Base-by-base conservation (phyloP, 2,113 vertebrate genomes). In the Chaetodon auriga region DNA sequence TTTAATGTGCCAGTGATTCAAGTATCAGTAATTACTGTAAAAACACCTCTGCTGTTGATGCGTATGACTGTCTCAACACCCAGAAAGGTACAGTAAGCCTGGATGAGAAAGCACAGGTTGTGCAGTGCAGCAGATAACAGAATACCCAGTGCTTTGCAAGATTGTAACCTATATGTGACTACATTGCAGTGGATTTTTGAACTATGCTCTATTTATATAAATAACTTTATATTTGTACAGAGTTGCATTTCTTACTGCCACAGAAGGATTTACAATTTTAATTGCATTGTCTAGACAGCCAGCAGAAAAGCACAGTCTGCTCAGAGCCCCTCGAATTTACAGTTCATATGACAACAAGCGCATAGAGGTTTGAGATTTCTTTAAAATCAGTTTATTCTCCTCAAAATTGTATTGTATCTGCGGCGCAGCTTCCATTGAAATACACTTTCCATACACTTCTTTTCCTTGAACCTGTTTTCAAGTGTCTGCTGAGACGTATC, bases 401-500 rank as follows among this genome's bases (percentile, higher is more conserved):
- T 78, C 15, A 23, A 36, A 55, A 54, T 54, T 12, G 16, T 48
- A 6, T 61, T n/a, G 49, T 36, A 35, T 69, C 16, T 23, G 61
- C n/a, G 14, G 10, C 14, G 7, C 51, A 57, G 8, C 46, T 58
- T 13, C 48, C 48, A 58, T 21, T 45, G 18, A 82, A 61, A 51
- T 7, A 12, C 57, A 53, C 48, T 10, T 76, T 63, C 55, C 23
- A 7, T 64, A 15, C 15, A 72, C 49, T 21, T 60, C 9, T 80
- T 53, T 73, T 58, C 49, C 72, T 75, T 75, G n/a, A 78, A 71
- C 68, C 12, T 48, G 53, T 48, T 48, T 13, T 48, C 9, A 21
- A 46, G 35, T 35, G 68, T 85, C 75, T 77, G 70, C 38, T 54
- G 88, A 85, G 83, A 82, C 6, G 19, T 78, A 66, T 65, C 5